Evolutionary conservation across 2,113 vertebrate genomes (phyloP).

Genomic region (Onychostoma macrolepis): DNA sequence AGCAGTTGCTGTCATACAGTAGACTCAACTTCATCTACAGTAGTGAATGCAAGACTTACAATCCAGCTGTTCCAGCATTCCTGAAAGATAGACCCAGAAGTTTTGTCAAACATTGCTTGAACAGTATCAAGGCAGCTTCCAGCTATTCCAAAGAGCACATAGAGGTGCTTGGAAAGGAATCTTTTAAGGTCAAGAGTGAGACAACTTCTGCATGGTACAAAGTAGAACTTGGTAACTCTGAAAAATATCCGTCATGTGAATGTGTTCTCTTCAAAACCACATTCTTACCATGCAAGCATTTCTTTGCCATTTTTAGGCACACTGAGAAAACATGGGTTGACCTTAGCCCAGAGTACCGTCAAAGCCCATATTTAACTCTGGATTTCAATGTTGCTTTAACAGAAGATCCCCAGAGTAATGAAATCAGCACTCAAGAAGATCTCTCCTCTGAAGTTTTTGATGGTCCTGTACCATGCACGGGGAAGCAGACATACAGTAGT

Average conservation of each 20-base stretch:
- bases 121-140: too few species aligned
- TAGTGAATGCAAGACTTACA: background rate
- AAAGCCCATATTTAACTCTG: conserved; percentile 4
- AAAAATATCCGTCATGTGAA: background rate
- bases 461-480: background rate
- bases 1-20: background rate
- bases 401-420: background rate
- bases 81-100: background rate
- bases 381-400: conserved; percentile 4
- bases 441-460: background rate
- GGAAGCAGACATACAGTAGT: background rate
- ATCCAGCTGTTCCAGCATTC: background rate
- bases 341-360: background rate
- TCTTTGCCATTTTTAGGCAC: background rate
- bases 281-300: conserved; percentile 1
- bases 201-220: conserved; percentile 7
- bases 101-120: background rate
- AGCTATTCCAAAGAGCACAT: background rate
- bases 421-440: background rate
- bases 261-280: conserved; percentile 10
- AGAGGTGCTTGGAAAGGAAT: background rate
- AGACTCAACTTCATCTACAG: conserved; percentile 12
- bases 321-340: background rate
- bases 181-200: background rate
- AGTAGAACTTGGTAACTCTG: background rate